phyloP scores from a whole-genome alignment of 2,888 invertebrate genomes.

The Acrobasis suavella region DNA sequence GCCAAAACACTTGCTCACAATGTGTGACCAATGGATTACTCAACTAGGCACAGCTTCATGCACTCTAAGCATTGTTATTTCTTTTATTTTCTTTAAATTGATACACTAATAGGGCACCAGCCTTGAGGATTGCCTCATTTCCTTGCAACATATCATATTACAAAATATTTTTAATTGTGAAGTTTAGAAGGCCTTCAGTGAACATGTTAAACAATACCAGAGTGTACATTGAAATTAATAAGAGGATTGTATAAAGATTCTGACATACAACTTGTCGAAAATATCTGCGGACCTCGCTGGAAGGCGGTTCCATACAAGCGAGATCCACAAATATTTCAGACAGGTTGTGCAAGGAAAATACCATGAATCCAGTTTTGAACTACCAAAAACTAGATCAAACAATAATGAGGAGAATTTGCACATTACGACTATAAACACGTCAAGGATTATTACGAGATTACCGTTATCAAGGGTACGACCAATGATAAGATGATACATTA shows the following conservation, averaged over 20 bases:
- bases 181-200: background rate
- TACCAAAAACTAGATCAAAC: background rate
- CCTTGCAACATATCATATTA: constrained; percentile 8
- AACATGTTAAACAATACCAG: background rate
- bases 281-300: too few species aligned
- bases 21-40: constrained; percentile 30
- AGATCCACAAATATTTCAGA: too few species aligned
- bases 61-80: constrained; percentile 31
- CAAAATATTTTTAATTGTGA: background rate
- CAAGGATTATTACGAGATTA: constrained; percentile 15
- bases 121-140: constrained; percentile 26
- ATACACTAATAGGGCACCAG: background rate
- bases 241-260: background rate
- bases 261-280: too few species aligned
- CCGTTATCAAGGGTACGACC: constrained; percentile 7
- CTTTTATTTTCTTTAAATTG: constrained; percentile 23
- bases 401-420: background rate
- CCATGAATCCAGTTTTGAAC: background rate
- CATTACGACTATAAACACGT: background rate
- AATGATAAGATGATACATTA: constrained; percentile 56
- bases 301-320: too few species aligned
- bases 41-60: constrained; percentile 30
- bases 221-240: background rate
- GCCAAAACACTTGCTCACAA: constrained; percentile 21
- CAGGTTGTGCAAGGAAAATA: background rate